Evolutionary conservation across 1,140 invertebrate species (phyloP).

Genomic region (Grapholita molesta): DNA sequence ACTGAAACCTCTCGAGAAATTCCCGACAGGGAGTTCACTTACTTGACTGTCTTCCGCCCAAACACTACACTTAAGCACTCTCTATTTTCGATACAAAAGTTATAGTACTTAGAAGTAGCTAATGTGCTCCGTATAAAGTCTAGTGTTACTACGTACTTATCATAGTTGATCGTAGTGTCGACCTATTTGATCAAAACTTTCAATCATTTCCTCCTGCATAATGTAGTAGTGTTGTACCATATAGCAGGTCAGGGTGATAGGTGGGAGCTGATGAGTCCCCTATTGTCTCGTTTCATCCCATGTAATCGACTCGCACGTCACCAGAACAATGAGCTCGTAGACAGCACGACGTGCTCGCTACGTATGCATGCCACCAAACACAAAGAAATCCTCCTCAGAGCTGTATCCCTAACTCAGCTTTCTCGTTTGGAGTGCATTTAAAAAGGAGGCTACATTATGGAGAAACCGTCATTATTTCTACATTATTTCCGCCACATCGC

Average conservation of each 20-base stretch:
- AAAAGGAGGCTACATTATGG: background rate
- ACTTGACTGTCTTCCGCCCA: too few species aligned
- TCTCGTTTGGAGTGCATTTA: background rate
- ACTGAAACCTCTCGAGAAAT: too few species aligned
- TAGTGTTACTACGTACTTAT: too few species aligned
- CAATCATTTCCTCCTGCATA: background rate
- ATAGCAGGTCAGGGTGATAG: background rate
- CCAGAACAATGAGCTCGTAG: background rate
- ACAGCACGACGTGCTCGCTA: background rate
- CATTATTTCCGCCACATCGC: background rate
- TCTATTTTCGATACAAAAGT: too few species aligned
- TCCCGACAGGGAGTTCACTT: too few species aligned
- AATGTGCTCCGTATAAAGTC: too few species aligned
- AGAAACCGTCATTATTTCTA: background rate
- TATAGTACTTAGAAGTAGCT: too few species aligned
- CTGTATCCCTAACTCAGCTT: background rate
- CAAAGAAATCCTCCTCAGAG: background rate
- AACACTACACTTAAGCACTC: too few species aligned
- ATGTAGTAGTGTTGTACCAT: background rate
- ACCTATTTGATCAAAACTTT: background rate
- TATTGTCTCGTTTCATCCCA: background rate
- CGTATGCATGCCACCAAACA: background rate
- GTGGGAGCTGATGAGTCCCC: background rate
- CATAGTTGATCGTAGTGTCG: too few species aligned
- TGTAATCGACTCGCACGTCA: background rate